Percentiles rank a stretch among this genome's conserved stretches.
Conservation (phyloP, 2,113 vertebrate species). For the Macheiramphus alcinus region DNA sequence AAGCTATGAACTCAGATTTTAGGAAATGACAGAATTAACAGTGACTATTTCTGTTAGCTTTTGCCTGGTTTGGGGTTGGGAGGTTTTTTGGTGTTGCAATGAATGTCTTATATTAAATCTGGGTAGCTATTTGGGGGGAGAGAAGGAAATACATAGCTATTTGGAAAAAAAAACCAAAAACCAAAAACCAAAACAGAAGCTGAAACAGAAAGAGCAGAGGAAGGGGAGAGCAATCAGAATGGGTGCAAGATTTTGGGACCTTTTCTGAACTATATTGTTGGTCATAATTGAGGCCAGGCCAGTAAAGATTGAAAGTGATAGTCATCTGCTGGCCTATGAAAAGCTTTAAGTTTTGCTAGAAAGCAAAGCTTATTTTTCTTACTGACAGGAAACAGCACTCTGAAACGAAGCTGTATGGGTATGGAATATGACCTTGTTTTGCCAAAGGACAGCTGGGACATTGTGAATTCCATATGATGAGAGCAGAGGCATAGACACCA, state of each 20-base stretch:
- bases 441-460: background rate
- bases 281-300: background rate
- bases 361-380: background rate
- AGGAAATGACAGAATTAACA: background rate
- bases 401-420: background rate
- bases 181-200: background rate
- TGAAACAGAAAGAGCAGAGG: background rate
- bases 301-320: background rate
- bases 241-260: background rate
- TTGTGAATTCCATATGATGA: background rate
- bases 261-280: background rate
- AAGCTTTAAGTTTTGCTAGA: background rate
- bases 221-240: background rate
- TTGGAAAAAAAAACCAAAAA: background rate
- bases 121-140: background rate
- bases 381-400: background rate
- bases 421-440: background rate
- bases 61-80: background rate
- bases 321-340: background rate
- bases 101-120: background rate
- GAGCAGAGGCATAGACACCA: background rate
- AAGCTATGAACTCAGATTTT: background rate
- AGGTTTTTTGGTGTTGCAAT: background rate
- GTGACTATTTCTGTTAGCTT: background rate
- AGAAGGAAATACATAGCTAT: background rate